Conservation (phyloP, 2,113 vertebrate species). For the Gadus chalcogrammus region DNA sequence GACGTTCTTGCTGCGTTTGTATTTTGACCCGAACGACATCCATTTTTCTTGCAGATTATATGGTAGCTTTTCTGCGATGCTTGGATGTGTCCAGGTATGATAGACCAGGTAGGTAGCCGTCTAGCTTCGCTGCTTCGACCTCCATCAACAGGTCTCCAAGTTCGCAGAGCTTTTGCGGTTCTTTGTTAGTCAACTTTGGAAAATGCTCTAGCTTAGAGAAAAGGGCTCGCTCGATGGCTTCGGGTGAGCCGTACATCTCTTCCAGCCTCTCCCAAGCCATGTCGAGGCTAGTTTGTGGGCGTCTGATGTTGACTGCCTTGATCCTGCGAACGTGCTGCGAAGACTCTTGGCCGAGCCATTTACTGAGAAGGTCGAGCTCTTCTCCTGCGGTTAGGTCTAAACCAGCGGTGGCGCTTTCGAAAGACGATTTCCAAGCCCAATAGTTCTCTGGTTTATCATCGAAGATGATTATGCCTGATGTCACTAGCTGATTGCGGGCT, state of each 20-base stretch:
- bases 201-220: no score
- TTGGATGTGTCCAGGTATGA: neutral
- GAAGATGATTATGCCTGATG: no score
- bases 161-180: neutral
- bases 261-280: no score
- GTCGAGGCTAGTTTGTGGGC: no score
- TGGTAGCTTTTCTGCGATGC: slow-evolving; percentile 3
- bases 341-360: no score
- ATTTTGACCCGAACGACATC: neutral
- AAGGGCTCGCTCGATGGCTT: slow-evolving; percentile 5
- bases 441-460: neutral
- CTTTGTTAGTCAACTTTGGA: no score
- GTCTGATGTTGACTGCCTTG: no score
- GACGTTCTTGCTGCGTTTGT: slow-evolving; percentile 5
- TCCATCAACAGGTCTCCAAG: neutral
- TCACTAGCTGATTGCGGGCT: no score
- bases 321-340: no score
- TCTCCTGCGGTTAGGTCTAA: no score
- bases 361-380: no score
- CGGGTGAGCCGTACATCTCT: neutral
- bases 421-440: slow-evolving; percentile 12
- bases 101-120: neutral
- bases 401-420: no score
- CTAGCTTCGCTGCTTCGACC: neutral
- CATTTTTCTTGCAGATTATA: slow-evolving; percentile 1